These are phyloP conservation scores for Plecturocebus donacophilus DNA, from an alignment of 2,113 vertebrate genomes.

Conservation along the genomic window DNA sequence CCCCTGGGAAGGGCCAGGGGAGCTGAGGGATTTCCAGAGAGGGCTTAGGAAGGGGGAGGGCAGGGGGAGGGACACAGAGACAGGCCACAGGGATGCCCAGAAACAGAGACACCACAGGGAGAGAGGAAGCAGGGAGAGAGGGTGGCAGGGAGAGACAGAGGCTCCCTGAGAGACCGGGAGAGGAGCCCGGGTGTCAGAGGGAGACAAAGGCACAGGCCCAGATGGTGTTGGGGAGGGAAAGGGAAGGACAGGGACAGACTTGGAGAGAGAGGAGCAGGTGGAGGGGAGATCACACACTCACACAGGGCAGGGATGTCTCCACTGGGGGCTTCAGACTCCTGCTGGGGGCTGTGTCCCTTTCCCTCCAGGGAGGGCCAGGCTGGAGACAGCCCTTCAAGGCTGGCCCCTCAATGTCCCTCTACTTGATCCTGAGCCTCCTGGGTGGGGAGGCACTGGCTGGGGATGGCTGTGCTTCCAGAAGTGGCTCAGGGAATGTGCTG, in stretches of 20 bases:
- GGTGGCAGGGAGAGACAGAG: neutral
- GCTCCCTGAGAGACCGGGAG: neutral
- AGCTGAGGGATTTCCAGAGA: neutral
- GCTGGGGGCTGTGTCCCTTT: no score
- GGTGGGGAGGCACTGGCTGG: rapidly evolving
- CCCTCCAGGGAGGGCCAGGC: neutral
- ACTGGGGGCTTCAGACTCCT: no score
- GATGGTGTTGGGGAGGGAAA: neutral
- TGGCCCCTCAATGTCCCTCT: neutral
- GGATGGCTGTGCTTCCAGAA: neutral
- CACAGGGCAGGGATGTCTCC: neutral
- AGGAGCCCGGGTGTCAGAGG: neutral
- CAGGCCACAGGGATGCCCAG: neutral
- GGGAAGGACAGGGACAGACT: neutral
- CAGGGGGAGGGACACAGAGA: neutral
- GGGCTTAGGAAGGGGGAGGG: neutral
- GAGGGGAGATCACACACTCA: neutral
- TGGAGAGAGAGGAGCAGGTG: neutral
- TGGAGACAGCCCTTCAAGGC: neutral
- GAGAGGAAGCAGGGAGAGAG: neutral
- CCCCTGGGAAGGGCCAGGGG: neutral
- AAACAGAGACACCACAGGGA: neutral
- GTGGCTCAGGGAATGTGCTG: neutral
- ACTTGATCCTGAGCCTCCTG: neutral
- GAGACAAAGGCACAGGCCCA: neutral